Base-by-base conservation (phyloP, 2,888 invertebrate genomes). In the Rhingia campestris region DNA sequence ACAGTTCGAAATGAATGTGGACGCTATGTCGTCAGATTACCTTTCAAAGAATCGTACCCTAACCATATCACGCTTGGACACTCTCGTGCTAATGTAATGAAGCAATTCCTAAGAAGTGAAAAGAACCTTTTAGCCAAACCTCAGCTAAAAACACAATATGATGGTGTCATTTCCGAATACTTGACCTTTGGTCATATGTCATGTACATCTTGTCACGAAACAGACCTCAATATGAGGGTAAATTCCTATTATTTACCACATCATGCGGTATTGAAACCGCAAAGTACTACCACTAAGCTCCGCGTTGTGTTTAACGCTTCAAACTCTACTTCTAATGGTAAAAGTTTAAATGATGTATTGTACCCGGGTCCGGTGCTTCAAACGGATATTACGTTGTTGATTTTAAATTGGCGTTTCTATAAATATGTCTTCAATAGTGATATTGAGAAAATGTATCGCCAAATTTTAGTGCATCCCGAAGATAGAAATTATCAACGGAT, bases 201-300 rank as follows among this genome's bases (percentile, higher is more conserved):
- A 3, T 58, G 58, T 9, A 61, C 56, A 35, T 6, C 22, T n/a
- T 14, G 2, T 9, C 33, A 47, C 33, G 10, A 35, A 14, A 0
- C 12, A 43, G 22, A 6, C 5, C 7, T 4, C 22, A n/a, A n/a
- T n/a, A n/a, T n/a, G 22, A 14, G 4, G 12, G n/a, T n/a, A n/a
- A n/a, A n/a, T n/a, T n/a, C n/a, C n/a, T n/a, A n/a, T n/a, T 75
- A 66, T 35, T n/a, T 75, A 10, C 75, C 75, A 10, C 58, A 75
- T 9, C 53, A 54, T 22, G 30, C 61, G 7, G 61, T 61, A 35
- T 6, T 61, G 6, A 61, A 61, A 14, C 41, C 39, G 5, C 7
- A 61, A 14, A 61, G 61, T n/a, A n/a, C n/a, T n/a, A n/a, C n/a
- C n/a, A n/a, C n/a, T n/a, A n/a, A n/a, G n/a, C n/a, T n/a, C n/a